Conservation (phyloP, 2,888 invertebrate genomes). For the Ochropleura plecta region DNA sequence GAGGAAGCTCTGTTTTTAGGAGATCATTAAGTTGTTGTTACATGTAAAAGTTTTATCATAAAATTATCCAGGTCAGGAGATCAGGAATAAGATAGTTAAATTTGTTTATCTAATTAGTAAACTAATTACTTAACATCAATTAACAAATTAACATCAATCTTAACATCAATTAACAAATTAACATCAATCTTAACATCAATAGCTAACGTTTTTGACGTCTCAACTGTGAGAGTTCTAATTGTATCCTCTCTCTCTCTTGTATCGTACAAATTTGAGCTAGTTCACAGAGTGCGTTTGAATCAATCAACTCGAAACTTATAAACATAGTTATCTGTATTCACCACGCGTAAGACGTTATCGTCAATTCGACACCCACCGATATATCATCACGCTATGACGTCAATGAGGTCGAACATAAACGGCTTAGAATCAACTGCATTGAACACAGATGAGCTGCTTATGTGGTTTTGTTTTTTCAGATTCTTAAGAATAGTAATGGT, state of each 20-base stretch:
- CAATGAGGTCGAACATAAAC: constrained; percentile 50
- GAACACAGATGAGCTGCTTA: constrained; percentile 56
- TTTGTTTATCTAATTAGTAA: too few species aligned
- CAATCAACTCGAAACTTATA: constrained; percentile 33
- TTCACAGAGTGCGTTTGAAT: constrained; percentile 24
- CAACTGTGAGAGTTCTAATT: background rate
- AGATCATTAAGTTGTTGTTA: too few species aligned
- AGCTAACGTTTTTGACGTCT: background rate
- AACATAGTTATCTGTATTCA: constrained; percentile 56
- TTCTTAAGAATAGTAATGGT: constrained; percentile 29
- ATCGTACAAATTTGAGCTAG: background rate
- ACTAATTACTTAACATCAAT: too few species aligned
- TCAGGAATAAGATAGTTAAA: too few species aligned
- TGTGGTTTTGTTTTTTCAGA: constrained; percentile 31
- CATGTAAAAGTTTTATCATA: too few species aligned
- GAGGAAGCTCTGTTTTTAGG: too few species aligned
- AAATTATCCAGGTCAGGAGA: too few species aligned
- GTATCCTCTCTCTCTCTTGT: background rate
- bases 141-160: too few species aligned
- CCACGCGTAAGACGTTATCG: constrained; percentile 50
- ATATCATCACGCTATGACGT: constrained; percentile 58
- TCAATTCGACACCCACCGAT: constrained; percentile 59
- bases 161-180: too few species aligned
- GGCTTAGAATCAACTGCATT: constrained; percentile 49
- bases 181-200: background rate